Conservation (phyloP, 2,797 vertebrate species). For the Chloroceryle amazona region DNA sequence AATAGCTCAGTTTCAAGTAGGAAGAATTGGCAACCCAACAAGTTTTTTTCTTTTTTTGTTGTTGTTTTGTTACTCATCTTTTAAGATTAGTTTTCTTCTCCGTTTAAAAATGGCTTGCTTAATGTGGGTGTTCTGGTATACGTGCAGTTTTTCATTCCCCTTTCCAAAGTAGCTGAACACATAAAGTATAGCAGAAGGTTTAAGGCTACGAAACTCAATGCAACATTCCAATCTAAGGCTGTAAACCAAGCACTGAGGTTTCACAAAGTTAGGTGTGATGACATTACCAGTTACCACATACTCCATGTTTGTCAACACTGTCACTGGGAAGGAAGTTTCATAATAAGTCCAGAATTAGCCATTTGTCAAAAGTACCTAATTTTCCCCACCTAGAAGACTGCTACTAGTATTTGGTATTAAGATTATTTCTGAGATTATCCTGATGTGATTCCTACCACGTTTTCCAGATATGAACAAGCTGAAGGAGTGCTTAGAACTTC, state of each 20-base stretch:
- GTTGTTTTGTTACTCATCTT: neutral
- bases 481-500: neutral
- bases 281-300: neutral
- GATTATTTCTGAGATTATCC: neutral
- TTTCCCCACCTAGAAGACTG: neutral
- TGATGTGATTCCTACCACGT: neutral
- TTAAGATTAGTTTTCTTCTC: neutral
- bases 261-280: neutral
- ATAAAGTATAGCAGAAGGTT: neutral
- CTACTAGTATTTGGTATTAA: neutral
- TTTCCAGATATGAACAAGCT: neutral
- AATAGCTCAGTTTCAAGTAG: neutral
- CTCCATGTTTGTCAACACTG: neutral
- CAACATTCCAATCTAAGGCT: neutral
- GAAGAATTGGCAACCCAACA: neutral
- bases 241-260: neutral
- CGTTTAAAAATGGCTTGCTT: neutral
- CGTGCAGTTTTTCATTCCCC: neutral
- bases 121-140: neutral
- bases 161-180: neutral
- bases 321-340: neutral
- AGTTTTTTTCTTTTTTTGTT: neutral
- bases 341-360: neutral
- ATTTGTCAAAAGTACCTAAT: neutral
- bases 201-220: neutral